Percentiles rank a stretch among this genome's conserved stretches.
Conservation (phyloP, 2,797 vertebrate genomes). For the Poeciliopsis paucimaculata region DNA sequence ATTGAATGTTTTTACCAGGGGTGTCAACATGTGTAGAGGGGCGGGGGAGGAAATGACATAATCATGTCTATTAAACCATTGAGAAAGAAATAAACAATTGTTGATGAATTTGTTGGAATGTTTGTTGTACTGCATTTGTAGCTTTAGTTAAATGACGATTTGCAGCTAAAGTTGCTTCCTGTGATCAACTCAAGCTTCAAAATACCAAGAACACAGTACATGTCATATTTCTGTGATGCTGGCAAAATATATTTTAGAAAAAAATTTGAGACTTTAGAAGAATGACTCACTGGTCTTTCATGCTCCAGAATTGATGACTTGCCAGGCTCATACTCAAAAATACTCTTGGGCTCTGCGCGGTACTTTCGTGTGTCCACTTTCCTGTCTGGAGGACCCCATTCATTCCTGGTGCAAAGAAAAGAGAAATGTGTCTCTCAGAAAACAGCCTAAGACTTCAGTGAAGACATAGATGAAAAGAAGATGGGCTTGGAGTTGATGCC, state of each 20-base stretch:
- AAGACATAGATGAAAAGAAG: neutral
- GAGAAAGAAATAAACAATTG: neutral
- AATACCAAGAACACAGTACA: neutral
- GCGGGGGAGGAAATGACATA: neutral
- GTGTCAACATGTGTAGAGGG: neutral
- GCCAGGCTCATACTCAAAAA: constrained; percentile 98
- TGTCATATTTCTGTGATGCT: constrained; percentile 3
- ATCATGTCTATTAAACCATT: neutral
- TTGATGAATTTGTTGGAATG: neutral
- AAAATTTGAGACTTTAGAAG: neutral
- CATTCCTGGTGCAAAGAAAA: constrained; percentile 81
- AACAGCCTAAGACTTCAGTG: neutral
- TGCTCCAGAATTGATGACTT: constrained; percentile 97
- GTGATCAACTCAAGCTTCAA: neutral
- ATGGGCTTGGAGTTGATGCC: neutral
- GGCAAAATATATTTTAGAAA: neutral
- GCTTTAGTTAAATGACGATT: neutral
- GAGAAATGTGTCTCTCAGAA: constrained; percentile 11
- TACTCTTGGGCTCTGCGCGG: constrained; percentile 96
- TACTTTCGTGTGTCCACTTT: constrained; percentile 98
- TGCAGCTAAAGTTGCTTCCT: neutral
- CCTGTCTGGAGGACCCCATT: constrained; percentile 96
- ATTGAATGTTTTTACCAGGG: neutral
- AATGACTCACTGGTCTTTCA: constrained; percentile 92
- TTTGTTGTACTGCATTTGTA: neutral